Percentiles rank a stretch among this genome's conserved stretches.
Evolutionary conservation across 2,888 invertebrate species (phyloP).

Genomic region (Heteromurus nitidus): DNA sequence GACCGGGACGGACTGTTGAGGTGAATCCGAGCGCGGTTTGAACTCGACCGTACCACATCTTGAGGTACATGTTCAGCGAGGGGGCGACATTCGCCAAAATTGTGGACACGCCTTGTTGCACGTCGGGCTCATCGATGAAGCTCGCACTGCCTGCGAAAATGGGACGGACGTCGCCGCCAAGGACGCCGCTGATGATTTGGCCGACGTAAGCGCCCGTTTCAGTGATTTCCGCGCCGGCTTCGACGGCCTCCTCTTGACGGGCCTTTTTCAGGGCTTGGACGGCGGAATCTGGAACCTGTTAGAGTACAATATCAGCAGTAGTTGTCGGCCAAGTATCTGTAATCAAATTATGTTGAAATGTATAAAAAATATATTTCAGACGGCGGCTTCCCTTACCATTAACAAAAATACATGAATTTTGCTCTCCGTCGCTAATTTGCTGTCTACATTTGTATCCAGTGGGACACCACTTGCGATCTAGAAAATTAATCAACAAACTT

Average conservation of each 20-base stretch:
- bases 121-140: constrained; percentile 50
- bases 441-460: too few relatives aligned
- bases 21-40: constrained; percentile 29
- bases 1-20: constrained; percentile 32
- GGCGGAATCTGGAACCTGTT: constrained; percentile 38
- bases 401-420: constrained; percentile 45
- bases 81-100: constrained; percentile 47
- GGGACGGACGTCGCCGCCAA: constrained; percentile 51
- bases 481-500: neutral
- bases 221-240: constrained; percentile 2
- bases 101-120: constrained; percentile 47
- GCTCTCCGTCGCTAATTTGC: neutral
- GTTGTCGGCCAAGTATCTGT: too few relatives aligned
- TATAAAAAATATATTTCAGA: too few relatives aligned
- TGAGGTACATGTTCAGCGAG: constrained; percentile 31
- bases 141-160: constrained; percentile 47
- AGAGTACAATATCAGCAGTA: too few relatives aligned
- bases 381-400: constrained; percentile 40
- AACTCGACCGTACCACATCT: constrained; percentile 31
- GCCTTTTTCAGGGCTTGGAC: constrained; percentile 16
- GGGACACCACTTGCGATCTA: neutral
- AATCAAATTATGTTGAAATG: too few relatives aligned
- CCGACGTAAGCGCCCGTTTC: constrained; percentile 47
- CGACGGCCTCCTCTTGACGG: constrained; percentile 38
- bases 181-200: constrained; percentile 50